phyloP scores from a whole-genome alignment of 1,140 invertebrate genomes.

The Psix sp. region DNA sequence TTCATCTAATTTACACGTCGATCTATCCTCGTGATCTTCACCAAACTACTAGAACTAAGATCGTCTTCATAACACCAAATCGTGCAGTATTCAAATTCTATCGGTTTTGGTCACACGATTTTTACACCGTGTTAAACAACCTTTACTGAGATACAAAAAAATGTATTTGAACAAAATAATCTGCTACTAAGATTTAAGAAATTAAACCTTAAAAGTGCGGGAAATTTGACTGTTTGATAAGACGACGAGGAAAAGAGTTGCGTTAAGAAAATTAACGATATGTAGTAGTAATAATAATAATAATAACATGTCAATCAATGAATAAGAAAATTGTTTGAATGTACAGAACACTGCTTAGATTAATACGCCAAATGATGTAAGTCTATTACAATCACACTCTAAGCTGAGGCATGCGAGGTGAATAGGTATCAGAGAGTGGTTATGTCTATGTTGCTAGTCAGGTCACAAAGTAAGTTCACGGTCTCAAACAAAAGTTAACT shows the following conservation, averaged over 20 bases:
- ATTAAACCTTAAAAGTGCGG: background rate
- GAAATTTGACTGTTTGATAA: constrained; percentile 52
- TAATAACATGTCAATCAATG: too few species aligned
- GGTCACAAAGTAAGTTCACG: too few species aligned
- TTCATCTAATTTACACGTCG: background rate
- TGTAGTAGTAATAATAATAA: too few species aligned
- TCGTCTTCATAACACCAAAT: constrained; percentile 18
- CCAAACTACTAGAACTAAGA: constrained; percentile 16
- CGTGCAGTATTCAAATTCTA: constrained; percentile 53
- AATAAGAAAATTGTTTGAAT: constrained; percentile 49
- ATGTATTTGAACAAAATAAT: constrained; percentile 11
- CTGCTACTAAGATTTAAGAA: constrained; percentile 21
- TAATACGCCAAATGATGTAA: constrained; percentile 70
- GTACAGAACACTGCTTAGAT: constrained; percentile 59
- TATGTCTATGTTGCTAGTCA: constrained; percentile 17
- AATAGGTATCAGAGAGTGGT: constrained; percentile 25
- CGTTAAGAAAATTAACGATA: too few species aligned
- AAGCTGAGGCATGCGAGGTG: constrained; percentile 71
- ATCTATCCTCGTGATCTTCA: constrained; percentile 41
- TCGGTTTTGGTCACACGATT: too few species aligned
- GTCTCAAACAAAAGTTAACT: too few species aligned
- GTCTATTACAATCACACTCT: constrained; percentile 77
- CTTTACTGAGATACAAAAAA: background rate
- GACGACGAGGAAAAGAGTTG: constrained; percentile 60
- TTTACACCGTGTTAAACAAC: too few species aligned